These are phyloP conservation scores for Cromileptes altivelis DNA, from an alignment of 2,113 vertebrate species.

Conservation along the genomic window DNA sequence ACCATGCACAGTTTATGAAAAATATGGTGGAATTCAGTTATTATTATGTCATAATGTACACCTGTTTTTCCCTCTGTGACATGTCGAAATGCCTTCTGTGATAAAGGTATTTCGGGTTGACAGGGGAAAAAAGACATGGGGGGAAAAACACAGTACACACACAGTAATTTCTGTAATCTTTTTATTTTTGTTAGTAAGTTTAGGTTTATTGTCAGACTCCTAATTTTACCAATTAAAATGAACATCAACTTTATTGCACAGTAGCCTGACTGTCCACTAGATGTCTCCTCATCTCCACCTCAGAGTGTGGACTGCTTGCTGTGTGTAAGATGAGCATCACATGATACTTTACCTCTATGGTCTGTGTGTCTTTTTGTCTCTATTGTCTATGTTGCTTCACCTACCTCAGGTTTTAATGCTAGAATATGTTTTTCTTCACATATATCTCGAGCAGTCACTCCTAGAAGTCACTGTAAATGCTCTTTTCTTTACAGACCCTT, in stretches of 20 bases:
- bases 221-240: not conserved
- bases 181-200: not conserved
- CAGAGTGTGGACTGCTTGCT: constrained; percentile 3
- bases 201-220: not conserved
- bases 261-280: constrained; percentile 67
- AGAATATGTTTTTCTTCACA: not conserved
- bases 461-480: not conserved
- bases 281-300: constrained; percentile 66
- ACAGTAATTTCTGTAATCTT: not conserved
- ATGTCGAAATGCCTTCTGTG: not conserved
- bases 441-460: not conserved
- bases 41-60: not conserved
- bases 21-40: not conserved
- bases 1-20: not conserved
- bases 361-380: constrained; percentile 33
- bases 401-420: not conserved
- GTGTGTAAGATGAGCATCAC: constrained; percentile 27
- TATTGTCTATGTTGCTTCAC: constrained; percentile 42
- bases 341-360: constrained; percentile 6
- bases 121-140: not conserved
- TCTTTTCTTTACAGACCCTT: constrained; percentile 12
- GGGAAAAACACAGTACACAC: no score
- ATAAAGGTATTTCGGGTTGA: not conserved
- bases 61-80: not conserved
- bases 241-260: not conserved